Evolutionary conservation across 2,888 invertebrate species (phyloP), one percentile per base, ranked within the genome.

Genomic region (Lysandra coridon): DNA sequence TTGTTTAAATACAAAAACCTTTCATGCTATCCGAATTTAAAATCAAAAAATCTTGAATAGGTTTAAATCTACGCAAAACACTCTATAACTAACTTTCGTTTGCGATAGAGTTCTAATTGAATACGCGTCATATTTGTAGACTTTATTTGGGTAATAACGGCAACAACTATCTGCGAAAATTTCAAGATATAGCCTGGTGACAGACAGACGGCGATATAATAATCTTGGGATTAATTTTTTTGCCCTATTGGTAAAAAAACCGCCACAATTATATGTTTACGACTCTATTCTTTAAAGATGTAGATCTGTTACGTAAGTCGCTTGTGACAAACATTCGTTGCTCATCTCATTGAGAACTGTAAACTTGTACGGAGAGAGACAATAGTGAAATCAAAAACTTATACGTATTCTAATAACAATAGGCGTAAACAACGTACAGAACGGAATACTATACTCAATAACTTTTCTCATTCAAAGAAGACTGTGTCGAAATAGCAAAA

Each of bases 401-500:
- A 57, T 53, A 49, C 30, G 23, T 62, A 78, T 78, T 77, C 79
- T 81, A 80, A 80, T 79, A 81, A 81, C 79, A 80, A 82, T 79
- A 80, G 82, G 78, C 79, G 78, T 78, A 77, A 79, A 83, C 82
- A 83, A 81, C 81, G 83, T 82, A 83, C 80, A 80, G 80, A 81
- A 80, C 44, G 40, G 60, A 73, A 73, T 78, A 79, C 40, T 74
- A 82, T 37, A 23, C 23, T 23, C 23, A 69, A 37, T 84, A 83
- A 83, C 80, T 82, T 84, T 83, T 83, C 83, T 81, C 83, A 82
- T 82, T 81, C 82, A 82, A 81, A 86, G 83, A 85, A 82, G 83
- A 84, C 83, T 84, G 84, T 86, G 87, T 87, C 87, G 88, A 88
- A 89, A 90, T 88, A 84, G 83, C 84, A 84, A 87, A 89, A 87